Evolutionary conservation across 53 echinoderm and acorn worm species (phyloP), one percentile per base, ranked within the genome.

Genomic region (Henricia sp.): DNA sequence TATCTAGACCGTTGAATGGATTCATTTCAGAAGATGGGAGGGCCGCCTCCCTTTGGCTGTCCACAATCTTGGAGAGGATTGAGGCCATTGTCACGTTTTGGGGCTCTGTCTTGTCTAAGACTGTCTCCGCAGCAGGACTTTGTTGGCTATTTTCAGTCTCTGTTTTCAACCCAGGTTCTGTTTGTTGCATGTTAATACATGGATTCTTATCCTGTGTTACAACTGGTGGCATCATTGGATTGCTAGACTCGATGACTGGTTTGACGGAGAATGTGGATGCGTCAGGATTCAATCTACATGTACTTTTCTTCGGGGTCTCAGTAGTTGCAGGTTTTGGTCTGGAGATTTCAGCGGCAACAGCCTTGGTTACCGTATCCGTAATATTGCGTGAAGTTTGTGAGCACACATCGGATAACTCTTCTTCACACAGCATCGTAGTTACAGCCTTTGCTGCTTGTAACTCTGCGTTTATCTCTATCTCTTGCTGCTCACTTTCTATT

Each of bases 241-340:
- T 51, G 51, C 51, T 51, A 51, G 51, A 51, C 51, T 51, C 51
- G 51, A 51, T 5, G 2, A 51, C 51, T 51, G 51, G 51, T 51
- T 51, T 3, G 51, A 51, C 51, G 51, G 51, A 51, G 51, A 51
- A 51, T 51, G 51, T 51, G 51, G 51, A 51, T 51, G 51, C 51
- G 51, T 51, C 51, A 51, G 51, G 51, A 51, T 51, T 51, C 51
- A 51, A 51, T 51, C 51, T 51, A 51, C 51, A 51, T 51, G 51
- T 51, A 51, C n/a, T 12, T 53, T 35, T 19, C 76, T 30, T 52
- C 36, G 44, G 13, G 37, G 56, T 42, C 23, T 83, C 85, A 40
- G 83, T 84, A n/a, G 83, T 59, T 10, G 76, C 86, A 33, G 68
- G 52, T 50, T 76, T 54, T 51, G 51, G 51, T 51, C 51, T 51